Base-by-base conservation (phyloP, 2,113 vertebrate species). In the Nyctereutes procyonoides region DNA sequence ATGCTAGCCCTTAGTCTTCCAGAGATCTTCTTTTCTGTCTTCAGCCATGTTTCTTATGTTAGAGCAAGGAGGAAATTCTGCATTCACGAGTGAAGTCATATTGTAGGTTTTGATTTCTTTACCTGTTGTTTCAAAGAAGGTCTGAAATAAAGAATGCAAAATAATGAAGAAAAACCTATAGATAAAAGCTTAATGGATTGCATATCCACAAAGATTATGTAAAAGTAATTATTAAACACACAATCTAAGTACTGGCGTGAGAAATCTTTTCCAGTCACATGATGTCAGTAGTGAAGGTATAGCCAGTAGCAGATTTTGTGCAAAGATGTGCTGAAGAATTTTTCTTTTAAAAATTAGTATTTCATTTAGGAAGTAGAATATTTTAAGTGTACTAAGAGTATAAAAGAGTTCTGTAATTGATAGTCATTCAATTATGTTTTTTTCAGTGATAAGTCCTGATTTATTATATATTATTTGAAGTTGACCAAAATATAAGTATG, bases 271-370 rank as follows among this genome's bases (percentile, higher is more conserved):
- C 32, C 1, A 89, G 30, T 88, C 11, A n/a, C 79, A 43, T 60
- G n/a, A 35, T 88, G 32, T 69, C 83, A 51, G 28, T 74, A 26
- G 14, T 48, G 51, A 96, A 43, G 43, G 9, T 38, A 63, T 35
- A 84, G 3, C 16, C 80, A 32, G 3, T 73, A 79, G 74, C 10
- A 63, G 63, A 74, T 91, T 91, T 65, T 65, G 24, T 74, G 20
- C 35, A 62, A 92, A 94, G 56, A 55, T 74, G 16, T 86, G n/a
- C 71, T 56, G 7, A 79, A 73, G 32, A 86, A 89, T 58, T 79
- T 82, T 58, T 93, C 20, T 93, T 90, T 96, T 77, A 83, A 87
- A 93, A 90, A 53, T n/a, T 30, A 67, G 24, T 85, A 14, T 53
- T 95, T 94, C 53, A 43, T 88, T 80, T 92, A 60, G 60, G 43